Evolutionary conservation across 2,888 invertebrate species (phyloP), one percentile per base, ranked within the genome.

Genomic region (Spicauda simplicius): DNA sequence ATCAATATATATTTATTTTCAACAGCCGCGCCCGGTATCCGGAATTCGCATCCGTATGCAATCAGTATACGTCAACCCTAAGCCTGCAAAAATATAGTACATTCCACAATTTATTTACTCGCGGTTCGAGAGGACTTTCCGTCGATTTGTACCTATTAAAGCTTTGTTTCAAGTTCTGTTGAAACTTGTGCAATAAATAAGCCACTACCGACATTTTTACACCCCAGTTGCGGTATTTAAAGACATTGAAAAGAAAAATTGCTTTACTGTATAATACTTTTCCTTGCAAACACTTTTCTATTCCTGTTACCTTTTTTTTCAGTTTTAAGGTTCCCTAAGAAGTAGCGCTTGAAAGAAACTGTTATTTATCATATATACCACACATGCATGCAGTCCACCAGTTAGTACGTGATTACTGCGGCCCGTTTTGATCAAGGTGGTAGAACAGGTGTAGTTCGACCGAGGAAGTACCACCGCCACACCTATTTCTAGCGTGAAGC

Each of bases 91-190:
- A 65, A 59, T 53, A 53, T 14, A 33, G 64, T 64, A 64, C 65
- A 65, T 48, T 59, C 48, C n/a, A 54, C 59, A 48, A 65, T 65
- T 65, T 65, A 65, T 65, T 65, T 59, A 54, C 65, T 41, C 65
- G 59, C 54, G 30, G 45, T 65, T 60, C 66, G 48, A 45, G 48
- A 66, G 55, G 53, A 30, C 55, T 37, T 37, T 54, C 55, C 50
- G n/a, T 55, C 59, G 66, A 66, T 66, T 66, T 66, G 66, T 66
- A 66, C 66, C 66, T 60, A 66, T 66, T 66, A 60, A 66, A 60
- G 60, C 66, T 60, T 66, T 66, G 66, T 66, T 66, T 53, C 61
- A 20, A 60, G 53, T 41, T 33, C 66, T 19, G 54, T 48, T 66
- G 66, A 60, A 66, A 66, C 66, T 66, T 66, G 54, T 16, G 55